Conservation (phyloP, 2,888 invertebrate genomes). For the Dolichomitus sp. region DNA sequence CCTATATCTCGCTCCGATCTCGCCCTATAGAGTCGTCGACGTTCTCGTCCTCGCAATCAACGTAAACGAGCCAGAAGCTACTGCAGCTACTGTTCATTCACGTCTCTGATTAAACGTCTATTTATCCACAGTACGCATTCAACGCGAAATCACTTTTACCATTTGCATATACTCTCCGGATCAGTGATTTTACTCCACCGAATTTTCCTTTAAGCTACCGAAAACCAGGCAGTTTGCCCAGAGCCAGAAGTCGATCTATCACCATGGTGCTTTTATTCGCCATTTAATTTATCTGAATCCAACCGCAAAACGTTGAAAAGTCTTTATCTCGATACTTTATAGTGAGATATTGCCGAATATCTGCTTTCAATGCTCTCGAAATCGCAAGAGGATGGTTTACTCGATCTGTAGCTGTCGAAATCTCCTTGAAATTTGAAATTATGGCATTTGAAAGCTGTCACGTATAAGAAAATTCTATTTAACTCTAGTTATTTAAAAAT, state of each 20-base stretch:
- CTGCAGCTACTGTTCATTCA: not conserved
- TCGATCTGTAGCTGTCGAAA: not conserved
- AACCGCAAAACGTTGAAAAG: not conserved
- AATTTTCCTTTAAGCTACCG: not conserved
- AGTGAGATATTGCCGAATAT: not conserved
- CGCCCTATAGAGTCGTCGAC: not conserved
- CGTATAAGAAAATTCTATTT: no score
- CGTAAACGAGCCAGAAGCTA: conserved; percentile 26
- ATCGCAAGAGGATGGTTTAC: not conserved
- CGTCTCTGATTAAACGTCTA: conserved; percentile 39
- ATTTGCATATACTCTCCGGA: not conserved
- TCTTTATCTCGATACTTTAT: not conserved
- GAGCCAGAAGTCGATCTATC: not conserved
- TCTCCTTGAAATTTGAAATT: no score
- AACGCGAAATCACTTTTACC: not conserved
- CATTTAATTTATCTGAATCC: not conserved
- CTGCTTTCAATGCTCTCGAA: not conserved
- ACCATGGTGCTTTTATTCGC: not conserved
- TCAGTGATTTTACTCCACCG: not conserved
- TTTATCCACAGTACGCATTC: conserved; percentile 19
- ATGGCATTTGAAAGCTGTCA: no score
- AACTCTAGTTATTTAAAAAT: no score
- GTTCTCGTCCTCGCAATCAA: conserved; percentile 34
- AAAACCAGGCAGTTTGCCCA: not conserved
- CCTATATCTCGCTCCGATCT: conserved; percentile 10